Conservation (phyloP, 2,797 vertebrate genomes). For the Microctenopoma steveboyesi region DNA sequence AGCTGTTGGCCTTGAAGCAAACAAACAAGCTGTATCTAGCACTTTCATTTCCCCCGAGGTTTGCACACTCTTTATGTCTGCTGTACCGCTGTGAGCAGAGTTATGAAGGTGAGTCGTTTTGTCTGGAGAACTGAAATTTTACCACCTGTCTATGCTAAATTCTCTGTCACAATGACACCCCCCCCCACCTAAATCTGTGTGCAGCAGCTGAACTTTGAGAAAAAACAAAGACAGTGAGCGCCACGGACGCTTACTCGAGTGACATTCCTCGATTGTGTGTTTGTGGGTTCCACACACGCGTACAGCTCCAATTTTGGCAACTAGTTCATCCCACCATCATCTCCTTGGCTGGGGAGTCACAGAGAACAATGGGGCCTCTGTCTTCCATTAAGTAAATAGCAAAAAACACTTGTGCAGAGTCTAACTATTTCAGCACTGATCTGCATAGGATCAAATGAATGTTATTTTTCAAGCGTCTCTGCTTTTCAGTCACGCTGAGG, state of each 20-base stretch:
- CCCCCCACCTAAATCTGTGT: conserved; percentile 6
- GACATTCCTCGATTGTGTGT: conserved; percentile 66
- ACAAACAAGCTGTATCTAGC: conserved; percentile 28
- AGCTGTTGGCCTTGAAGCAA: conserved; percentile 15
- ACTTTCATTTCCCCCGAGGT: conserved; percentile 11
- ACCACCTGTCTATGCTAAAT: conserved; percentile 18
- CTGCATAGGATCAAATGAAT: conserved; percentile 49
- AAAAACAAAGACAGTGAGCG: conserved; percentile 39
- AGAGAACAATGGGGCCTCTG: conserved; percentile 70
- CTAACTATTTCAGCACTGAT: conserved; percentile 35
- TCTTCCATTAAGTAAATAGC: conserved; percentile 59
- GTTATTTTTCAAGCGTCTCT: conserved; percentile 47
- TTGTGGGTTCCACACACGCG: conserved; percentile 52
- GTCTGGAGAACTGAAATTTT: conserved; percentile 12
- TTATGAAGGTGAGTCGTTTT: conserved; percentile 18
- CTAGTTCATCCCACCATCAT: conserved; percentile 56
- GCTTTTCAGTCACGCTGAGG: conserved; percentile 35
- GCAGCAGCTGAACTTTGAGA: conserved; percentile 13
- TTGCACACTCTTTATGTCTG: conserved; percentile 9
- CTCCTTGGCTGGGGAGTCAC: conserved; percentile 63
- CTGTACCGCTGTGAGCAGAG: conserved; percentile 15
- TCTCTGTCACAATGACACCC: conserved; percentile 6
- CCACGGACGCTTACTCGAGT: conserved; percentile 28
- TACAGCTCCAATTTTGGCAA: conserved; percentile 61
- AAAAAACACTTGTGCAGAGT: conserved; percentile 45